These are phyloP conservation scores for Tricholauxania praeusta DNA, from an alignment of 2,888 invertebrate genomes.

Conservation along the genomic window DNA sequence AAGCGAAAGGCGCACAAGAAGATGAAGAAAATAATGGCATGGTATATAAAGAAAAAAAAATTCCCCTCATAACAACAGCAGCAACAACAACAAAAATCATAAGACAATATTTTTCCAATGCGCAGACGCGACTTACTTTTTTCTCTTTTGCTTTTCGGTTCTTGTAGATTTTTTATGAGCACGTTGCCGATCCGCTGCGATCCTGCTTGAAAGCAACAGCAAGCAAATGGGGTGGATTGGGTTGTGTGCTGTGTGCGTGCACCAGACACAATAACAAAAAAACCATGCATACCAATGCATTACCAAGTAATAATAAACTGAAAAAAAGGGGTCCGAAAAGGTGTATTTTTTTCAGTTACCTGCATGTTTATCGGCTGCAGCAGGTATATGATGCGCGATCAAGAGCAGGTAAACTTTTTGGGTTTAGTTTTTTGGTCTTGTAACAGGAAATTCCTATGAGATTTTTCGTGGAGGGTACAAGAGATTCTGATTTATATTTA, in stretches of 20 bases:
- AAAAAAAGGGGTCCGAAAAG: slow-evolving; percentile 18
- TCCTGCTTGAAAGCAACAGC: neutral
- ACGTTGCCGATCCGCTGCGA: slow-evolving; percentile 9
- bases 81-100: slow-evolving; percentile 26
- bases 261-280: slow-evolving; percentile 4
- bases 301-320: neutral
- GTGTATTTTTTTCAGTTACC: slow-evolving; percentile 9
- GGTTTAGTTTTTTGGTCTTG: slow-evolving; percentile 14
- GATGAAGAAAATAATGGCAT: slow-evolving; percentile 35
- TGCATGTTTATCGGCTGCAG: slow-evolving; percentile 33
- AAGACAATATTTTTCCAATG: slow-evolving; percentile 18
- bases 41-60: neutral
- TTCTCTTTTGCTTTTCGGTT: neutral
- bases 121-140: slow-evolving; percentile 14
- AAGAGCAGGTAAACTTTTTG: slow-evolving; percentile 39
- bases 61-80: slow-evolving; percentile 13
- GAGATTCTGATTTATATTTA: slow-evolving; percentile 15
- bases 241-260: neutral
- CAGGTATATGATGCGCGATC: slow-evolving; percentile 24
- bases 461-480: slow-evolving; percentile 4
- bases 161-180: neutral
- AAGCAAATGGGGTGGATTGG: slow-evolving; percentile 29
- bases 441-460: slow-evolving; percentile 35
- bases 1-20: no score
- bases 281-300: neutral